Evolutionary conservation across 2,797 vertebrate genomes (phyloP).

Genomic region (Sebastes jordani): DNA sequence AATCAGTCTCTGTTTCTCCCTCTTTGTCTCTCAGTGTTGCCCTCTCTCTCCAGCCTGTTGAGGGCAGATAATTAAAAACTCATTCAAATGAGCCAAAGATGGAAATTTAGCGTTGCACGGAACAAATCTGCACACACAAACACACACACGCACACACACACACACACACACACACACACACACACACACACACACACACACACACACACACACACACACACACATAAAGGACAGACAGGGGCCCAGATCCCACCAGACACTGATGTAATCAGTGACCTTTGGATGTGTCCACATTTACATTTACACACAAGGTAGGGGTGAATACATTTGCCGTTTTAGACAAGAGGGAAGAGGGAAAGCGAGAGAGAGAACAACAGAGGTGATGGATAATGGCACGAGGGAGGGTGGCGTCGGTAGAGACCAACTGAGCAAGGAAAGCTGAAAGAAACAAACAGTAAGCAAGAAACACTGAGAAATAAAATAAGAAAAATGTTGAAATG

Average conservation of each 20-base stretch:
- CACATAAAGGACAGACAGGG: slow-evolving; percentile 15
- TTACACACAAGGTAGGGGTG: slow-evolving; percentile 27
- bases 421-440: background rate
- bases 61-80: slow-evolving; percentile 60
- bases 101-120: slow-evolving; percentile 20
- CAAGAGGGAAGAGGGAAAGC: background rate
- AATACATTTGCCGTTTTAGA: slow-evolving; percentile 47
- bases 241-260: slow-evolving; percentile 51
- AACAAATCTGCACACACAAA: slow-evolving; percentile 8
- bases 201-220: background rate
- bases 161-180: background rate
- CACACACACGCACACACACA: too few relatives aligned
- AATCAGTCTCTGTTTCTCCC: background rate
- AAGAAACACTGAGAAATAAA: background rate
- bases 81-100: slow-evolving; percentile 62
- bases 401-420: background rate
- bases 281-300: slow-evolving; percentile 67
- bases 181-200: slow-evolving; percentile 4
- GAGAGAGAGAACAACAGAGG: background rate
- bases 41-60: slow-evolving; percentile 30
- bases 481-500: background rate
- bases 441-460: background rate
- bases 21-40: background rate
- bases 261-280: slow-evolving; percentile 72
- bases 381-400: background rate